Evolutionary conservation across 2,888 invertebrate species (phyloP).

Genomic region (Xanthia togata): DNA sequence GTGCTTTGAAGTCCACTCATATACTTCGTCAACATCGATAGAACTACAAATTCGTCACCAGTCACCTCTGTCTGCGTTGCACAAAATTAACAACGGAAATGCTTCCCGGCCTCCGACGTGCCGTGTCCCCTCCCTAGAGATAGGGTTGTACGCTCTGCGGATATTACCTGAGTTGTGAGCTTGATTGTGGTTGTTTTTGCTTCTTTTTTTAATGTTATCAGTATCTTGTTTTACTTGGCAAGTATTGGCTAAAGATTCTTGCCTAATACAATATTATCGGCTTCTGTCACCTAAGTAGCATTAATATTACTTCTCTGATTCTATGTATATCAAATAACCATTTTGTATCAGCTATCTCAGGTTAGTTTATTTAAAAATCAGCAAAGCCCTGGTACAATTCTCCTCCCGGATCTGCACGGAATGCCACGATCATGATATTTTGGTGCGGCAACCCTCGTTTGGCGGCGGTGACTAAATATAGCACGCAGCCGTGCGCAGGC

Average conservation of each 20-base stretch:
- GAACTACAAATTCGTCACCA: conserved; percentile 53
- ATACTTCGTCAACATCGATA: conserved; percentile 21
- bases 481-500: conserved; percentile 57
- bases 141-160: conserved; percentile 49
- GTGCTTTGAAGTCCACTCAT: conserved; percentile 12
- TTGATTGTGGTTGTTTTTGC: not conserved
- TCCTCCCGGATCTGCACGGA: conserved; percentile 42
- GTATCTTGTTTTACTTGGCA: not conserved
- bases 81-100: conserved; percentile 67
- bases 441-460: conserved; percentile 61
- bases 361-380: not conserved
- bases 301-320: not conserved
- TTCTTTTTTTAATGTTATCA: not conserved
- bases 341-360: not conserved
- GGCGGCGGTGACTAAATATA: conserved; percentile 60
- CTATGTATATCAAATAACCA: not conserved
- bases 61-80: conserved; percentile 45
- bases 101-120: conserved; percentile 57
- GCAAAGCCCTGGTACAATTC: conserved; percentile 14
- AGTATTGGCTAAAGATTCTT: not conserved
- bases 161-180: conserved; percentile 30
- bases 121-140: conserved; percentile 30
- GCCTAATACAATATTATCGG: not conserved
- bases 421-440: conserved; percentile 60
- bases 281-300: not conserved